phyloP scores from a whole-genome alignment of 2,888 invertebrate genomes.

The Tetrapedia diversipes region DNA sequence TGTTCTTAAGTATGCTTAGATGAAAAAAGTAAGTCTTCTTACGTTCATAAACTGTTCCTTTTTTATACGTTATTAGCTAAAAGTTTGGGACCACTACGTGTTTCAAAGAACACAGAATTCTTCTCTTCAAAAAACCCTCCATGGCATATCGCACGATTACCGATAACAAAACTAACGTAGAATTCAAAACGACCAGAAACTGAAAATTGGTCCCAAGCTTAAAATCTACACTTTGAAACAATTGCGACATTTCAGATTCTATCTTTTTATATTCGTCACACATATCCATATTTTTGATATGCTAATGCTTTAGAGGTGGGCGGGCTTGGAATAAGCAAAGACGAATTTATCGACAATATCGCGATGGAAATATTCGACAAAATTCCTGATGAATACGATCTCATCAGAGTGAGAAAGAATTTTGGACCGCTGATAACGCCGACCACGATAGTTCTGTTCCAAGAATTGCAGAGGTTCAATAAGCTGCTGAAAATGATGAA shows the following conservation, averaged over 20 bases:
- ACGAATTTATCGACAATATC: slow-evolving; percentile 92
- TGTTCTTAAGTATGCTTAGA: slow-evolving; percentile 32
- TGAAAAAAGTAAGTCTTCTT: slow-evolving; percentile 19
- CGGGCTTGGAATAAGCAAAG: slow-evolving; percentile 86
- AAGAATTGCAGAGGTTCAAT: slow-evolving; percentile 95
- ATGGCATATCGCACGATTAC: too few relatives aligned
- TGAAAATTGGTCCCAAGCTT: too few relatives aligned
- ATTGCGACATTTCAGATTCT: too few relatives aligned
- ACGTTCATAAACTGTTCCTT: background rate
- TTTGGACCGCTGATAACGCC: slow-evolving; percentile 92
- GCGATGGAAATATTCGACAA: slow-evolving; percentile 91
- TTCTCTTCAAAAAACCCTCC: too few relatives aligned
- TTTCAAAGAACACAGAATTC: too few relatives aligned
- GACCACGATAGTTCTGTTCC: slow-evolving; percentile 92
- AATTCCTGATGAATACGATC: slow-evolving; percentile 90
- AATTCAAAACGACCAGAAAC: background rate
- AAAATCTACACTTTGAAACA: too few relatives aligned
- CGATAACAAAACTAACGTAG: too few relatives aligned
- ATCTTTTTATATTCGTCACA: too few relatives aligned
- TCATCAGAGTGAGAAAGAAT: slow-evolving; percentile 91
- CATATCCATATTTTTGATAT: too few relatives aligned
- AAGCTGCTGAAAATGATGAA: slow-evolving; percentile 88
- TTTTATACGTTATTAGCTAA: too few relatives aligned
- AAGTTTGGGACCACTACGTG: too few relatives aligned
- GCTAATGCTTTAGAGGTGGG: slow-evolving; percentile 29